Evolutionary conservation across 2,797 vertebrate genomes (phyloP), one percentile per base, ranked within the genome.

Genomic region (Platalea minor): DNA sequence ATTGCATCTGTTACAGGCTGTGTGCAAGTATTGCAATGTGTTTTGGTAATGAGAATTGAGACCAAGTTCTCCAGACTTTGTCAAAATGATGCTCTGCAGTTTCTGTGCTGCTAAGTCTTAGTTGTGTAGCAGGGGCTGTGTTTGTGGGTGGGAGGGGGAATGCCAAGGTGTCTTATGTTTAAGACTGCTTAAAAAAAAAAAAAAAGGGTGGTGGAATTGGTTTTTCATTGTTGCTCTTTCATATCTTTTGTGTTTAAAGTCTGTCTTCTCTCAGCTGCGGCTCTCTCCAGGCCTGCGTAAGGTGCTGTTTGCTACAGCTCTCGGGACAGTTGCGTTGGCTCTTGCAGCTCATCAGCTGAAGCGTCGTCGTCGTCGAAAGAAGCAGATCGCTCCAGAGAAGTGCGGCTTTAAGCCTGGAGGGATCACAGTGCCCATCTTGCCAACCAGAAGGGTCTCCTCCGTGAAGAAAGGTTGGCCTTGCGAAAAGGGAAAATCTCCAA

Each of bases 261-360:
- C 98, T 26, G 99, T 99, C 29, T 99, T 99, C 98, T 99, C 99
- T 14, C 99, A 99, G 98, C 98, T 99, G 80, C 98, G 98, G 57
- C 97, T 99, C 45, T 98, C 98, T 3, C 99, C 99, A 4, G 99
- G 98, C 97, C 98, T 99, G 82, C 99, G 99, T 96, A 99, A 99
- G 96, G 99, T 99, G 89, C 98, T 99, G 75, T 99, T 99, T 73
- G 99, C 99, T 85, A 99, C 99, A 0, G 99, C 99, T 2, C 98
- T 99, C 13, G 99, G 99, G 51, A 99, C 99, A 0, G 99, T 99
- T 4, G 99, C 99, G 4, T 97, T 99, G 97, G 99, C 99, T 51
- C 98, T 99, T n/a, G 99, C 99, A 0, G 99, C 99, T 28, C 99
- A 99, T 86, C 99, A 99, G 96, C 97, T 99, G 67, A 99, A 99